These are phyloP conservation scores for Mythimna vitellina DNA, from an alignment of 2,888 invertebrate genomes.

Conservation along the genomic window DNA sequence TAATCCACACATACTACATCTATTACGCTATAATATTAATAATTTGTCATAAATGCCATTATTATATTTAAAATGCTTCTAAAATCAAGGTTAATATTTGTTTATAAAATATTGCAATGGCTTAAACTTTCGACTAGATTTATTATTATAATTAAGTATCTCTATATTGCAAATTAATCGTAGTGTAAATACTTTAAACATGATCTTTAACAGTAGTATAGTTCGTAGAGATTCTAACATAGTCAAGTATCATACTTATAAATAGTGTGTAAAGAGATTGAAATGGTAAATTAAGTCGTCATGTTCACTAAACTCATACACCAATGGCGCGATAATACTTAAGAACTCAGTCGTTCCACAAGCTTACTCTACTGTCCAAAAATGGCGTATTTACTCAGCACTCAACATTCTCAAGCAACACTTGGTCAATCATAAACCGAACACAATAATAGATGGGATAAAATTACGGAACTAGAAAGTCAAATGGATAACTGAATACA, in stretches of 20 bases:
- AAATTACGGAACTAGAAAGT: constrained; percentile 43
- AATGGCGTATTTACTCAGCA: constrained; percentile 45
- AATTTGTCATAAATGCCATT: constrained; percentile 76
- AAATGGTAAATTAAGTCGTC: constrained; percentile 61
- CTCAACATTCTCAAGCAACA: constrained; percentile 43
- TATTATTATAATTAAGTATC: constrained; percentile 85
- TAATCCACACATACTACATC: constrained; percentile 50
- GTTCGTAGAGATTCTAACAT: constrained; percentile 59
- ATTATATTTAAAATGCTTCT: constrained; percentile 70
- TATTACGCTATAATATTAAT: constrained; percentile 54
- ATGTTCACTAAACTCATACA: constrained; percentile 28
- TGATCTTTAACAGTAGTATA: constrained; percentile 49
- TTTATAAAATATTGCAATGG: constrained; percentile 88
- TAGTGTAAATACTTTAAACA: constrained; percentile 61
- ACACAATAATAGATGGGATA: constrained; percentile 57
- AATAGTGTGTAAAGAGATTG: constrained; percentile 52
- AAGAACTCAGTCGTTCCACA: constrained; percentile 33
- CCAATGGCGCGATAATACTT: constrained; percentile 60
- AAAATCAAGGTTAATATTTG: constrained; percentile 73
- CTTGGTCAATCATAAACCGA: constrained; percentile 31
- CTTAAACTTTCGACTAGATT: constrained; percentile 90
- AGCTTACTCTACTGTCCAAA: constrained; percentile 51
- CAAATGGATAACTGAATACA: constrained; percentile 45
- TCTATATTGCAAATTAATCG: constrained; percentile 79
- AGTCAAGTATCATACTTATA: constrained; percentile 53